Conservation (phyloP, 2,888 invertebrate species). For the Pandemis heparana region DNA sequence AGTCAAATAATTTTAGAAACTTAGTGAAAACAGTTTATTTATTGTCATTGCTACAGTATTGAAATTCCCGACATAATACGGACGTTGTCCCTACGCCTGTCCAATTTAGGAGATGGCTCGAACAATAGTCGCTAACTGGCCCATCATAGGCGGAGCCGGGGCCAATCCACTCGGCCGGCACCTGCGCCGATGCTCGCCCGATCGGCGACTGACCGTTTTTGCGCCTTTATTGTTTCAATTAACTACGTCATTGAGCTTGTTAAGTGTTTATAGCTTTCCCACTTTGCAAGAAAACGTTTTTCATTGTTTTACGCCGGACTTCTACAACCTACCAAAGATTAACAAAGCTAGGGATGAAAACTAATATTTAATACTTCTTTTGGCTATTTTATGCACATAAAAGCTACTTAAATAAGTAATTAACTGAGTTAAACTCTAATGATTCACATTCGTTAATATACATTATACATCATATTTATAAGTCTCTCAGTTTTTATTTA, state of each 20-base stretch:
- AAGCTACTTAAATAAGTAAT: too few relatives aligned
- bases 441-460: too few relatives aligned
- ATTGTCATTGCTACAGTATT: neutral
- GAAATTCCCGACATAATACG: neutral
- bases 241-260: conserved; percentile 7
- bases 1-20: neutral
- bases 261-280: neutral
- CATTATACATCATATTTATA: too few relatives aligned
- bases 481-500: too few relatives aligned
- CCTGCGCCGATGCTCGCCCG: conserved; percentile 20
- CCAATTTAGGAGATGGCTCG: conserved; percentile 66
- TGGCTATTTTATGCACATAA: too few relatives aligned
- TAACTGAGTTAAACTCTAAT: too few relatives aligned
- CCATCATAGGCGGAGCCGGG: conserved; percentile 57
- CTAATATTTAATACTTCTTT: neutral
- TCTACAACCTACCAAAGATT: neutral
- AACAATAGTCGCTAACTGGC: conserved; percentile 65
- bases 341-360: neutral
- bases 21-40: neutral
- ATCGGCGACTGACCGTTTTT: conserved; percentile 4
- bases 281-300: neutral
- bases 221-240: neutral
- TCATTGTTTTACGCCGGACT: neutral
- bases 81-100: conserved; percentile 46
- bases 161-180: conserved; percentile 10